These are phyloP conservation scores for Platorchestia sp. DNA, from an alignment of 1,140 invertebrate genomes.

Conservation along the genomic window DNA sequence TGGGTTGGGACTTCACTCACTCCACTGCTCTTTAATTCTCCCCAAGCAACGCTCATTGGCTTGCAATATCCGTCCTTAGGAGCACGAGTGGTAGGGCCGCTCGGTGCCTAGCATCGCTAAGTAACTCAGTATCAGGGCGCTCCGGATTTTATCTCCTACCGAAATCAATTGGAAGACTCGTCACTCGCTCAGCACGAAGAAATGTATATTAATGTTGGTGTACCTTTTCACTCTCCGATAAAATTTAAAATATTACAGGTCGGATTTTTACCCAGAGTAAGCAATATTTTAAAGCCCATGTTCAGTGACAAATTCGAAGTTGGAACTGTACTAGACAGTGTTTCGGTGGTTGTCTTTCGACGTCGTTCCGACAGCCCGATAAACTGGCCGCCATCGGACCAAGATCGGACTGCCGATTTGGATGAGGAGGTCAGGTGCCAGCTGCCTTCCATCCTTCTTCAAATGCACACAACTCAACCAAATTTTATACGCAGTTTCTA, in stretches of 20 bases:
- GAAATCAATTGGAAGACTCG: conserved; percentile 22
- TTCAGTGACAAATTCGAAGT: background rate
- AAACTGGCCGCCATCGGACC: conserved; percentile 30
- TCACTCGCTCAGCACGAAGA: background rate
- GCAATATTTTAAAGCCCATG: background rate
- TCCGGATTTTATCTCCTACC: conserved; percentile 41
- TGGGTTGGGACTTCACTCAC: conserved; percentile 25
- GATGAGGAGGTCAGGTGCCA: conserved; percentile 31
- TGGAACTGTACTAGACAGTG: background rate
- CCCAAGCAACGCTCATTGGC: conserved; percentile 12
- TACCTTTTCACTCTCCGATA: background rate
- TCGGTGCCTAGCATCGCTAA: conserved; percentile 7
- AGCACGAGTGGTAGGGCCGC: conserved; percentile 2
- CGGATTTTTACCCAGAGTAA: background rate
- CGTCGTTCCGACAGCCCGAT: conserved; percentile 8
- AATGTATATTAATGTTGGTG: background rate
- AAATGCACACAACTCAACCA: background rate
- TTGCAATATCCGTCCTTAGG: conserved; percentile 54
- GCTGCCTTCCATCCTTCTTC: background rate
- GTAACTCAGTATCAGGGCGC: conserved; percentile 49
- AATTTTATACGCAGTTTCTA: background rate
- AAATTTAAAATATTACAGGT: background rate
- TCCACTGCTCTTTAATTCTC: conserved; percentile 22
- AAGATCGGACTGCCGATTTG: conserved; percentile 38
- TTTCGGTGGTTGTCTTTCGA: conserved; percentile 18